Evolutionary conservation across 2,113 vertebrate species (phyloP), one percentile per base, ranked within the genome.

Genomic region (Zingel zingel): DNA sequence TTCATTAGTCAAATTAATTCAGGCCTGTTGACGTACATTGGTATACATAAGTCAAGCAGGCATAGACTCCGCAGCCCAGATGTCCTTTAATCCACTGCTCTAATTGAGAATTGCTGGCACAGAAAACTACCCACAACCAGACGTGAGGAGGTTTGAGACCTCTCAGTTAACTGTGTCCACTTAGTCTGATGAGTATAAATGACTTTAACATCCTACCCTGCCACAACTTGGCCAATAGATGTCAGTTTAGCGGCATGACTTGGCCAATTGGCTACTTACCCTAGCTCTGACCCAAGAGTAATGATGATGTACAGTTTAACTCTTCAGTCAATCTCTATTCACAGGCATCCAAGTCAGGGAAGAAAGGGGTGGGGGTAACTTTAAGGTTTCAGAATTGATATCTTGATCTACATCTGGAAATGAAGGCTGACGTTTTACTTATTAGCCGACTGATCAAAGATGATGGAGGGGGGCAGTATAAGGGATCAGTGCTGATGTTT

Each of bases 181-280:
- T 93, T 93, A 93, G 90, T 81, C 79, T 94, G 93, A 94, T 94
- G 93, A 94, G 91, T 88, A 88, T 87, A 88, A 93, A 94, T 88
- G 91, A 92, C 91, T 94, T 92, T 92, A 93, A 89, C 93, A 94
- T 93, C 81, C 86, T 47, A 82, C 82, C 75, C 81, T 82, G 86
- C 91, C 74, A 86, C 78, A 84, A 45, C 75, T 86, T 82, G 85
- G 91, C 91, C 91, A 93, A 92, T 88, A 84, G 77, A 92, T 89
- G 91, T 93, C 93, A 92, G 91, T 89, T 93, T 90, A 93, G 84
- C 85, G 25, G 91, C 91, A 82, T 21, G 18, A 79, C 73, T 71
- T n/a, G 81, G 90, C 89, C 90, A 91, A 91, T 91, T 91, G 92
- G 90, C 87, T 88, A 86, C 88, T 90, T 91, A 92, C 23, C 89